Evolutionary conservation across 2,113 vertebrate species (phyloP), one percentile per base, ranked within the genome.

Genomic region (Bujurquina vittata): DNA sequence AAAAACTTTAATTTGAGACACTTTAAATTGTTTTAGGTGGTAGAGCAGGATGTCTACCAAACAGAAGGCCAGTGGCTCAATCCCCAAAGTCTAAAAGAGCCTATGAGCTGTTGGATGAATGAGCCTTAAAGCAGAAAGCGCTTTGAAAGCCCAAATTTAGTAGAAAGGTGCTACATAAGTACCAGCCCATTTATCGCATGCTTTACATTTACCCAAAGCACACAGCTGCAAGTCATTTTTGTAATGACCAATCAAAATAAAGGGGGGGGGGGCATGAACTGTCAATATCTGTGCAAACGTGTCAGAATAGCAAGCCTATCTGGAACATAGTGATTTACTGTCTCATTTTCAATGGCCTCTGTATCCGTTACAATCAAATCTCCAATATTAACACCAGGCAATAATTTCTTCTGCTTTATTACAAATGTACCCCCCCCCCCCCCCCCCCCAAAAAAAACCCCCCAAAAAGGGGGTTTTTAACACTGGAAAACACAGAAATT

Each of bases 351-450:
- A 88, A 82, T 67, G 55, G 87, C 83, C 57, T 58, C 91, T 89
- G 90, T 93, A 94, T 94, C 91, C 85, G 83, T 91, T 94, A 94
- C 91, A 94, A 94, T 95, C 93, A 94, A 91, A 93, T 91, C 84
- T 87, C 87, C 92, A 91, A 93, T 92, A 94, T 94, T 95, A 95
- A 94, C 85, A 93, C 84, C 12, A 17, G 46, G 80, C 90, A 92
- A 92, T 94, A 87, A 94, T 90, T 93, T 84, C 85, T 93, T 87
- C 86, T 90, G 91, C 86, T 92, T 93, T 94, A 93, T 94, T 91
- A 92, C 89, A 90, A 94, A 90, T 90, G 86, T 79, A 81, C 83
- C 73, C 77, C 81, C 83, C 84, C 81, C 61, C 83, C 84, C 81
- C 61, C 83, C 84, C 81, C 61, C 83, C 84, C 81, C 61, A 58